Evolutionary conservation across 1,140 invertebrate species (phyloP).

Genomic region (Artemia franciscana): DNA sequence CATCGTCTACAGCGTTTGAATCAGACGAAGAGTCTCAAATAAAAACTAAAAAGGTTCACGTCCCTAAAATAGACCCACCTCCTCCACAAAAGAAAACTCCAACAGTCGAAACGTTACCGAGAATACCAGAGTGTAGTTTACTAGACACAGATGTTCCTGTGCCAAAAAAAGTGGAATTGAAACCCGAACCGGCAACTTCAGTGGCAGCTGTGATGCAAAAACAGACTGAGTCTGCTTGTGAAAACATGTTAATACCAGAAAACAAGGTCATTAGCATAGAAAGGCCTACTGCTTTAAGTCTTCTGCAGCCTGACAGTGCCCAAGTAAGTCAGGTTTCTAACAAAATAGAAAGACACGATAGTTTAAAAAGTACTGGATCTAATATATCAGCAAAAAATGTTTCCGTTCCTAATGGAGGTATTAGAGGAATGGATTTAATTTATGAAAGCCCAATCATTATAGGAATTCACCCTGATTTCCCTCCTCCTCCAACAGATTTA

Average conservation of each 20-base stretch:
- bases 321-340: not conserved
- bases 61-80: slow-evolving; percentile 10
- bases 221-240: slow-evolving; percentile 1
- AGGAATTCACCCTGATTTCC: slow-evolving; percentile 20
- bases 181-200: slow-evolving; percentile 10
- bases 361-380: not conserved
- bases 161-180: slow-evolving; percentile 7
- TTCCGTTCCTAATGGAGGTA: not conserved
- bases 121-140: slow-evolving; percentile 37
- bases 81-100: slow-evolving; percentile 13
- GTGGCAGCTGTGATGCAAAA: slow-evolving; percentile 7
- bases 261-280: too few species aligned
- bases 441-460: not conserved
- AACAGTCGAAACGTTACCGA: slow-evolving; percentile 30
- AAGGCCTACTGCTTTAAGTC: slow-evolving; percentile 2
- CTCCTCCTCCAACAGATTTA: slow-evolving; percentile 4
- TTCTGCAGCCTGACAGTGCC: not conserved
- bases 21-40: slow-evolving; percentile 52
- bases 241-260: not conserved
- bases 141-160: slow-evolving; percentile 31
- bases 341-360: not conserved
- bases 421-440: not conserved
- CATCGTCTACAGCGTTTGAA: slow-evolving; percentile 82
- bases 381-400: not conserved
- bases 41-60: slow-evolving; percentile 15